These are phyloP conservation scores for Amphipoea lucens DNA, from an alignment of 2,888 invertebrate species.

Conservation along the genomic window DNA sequence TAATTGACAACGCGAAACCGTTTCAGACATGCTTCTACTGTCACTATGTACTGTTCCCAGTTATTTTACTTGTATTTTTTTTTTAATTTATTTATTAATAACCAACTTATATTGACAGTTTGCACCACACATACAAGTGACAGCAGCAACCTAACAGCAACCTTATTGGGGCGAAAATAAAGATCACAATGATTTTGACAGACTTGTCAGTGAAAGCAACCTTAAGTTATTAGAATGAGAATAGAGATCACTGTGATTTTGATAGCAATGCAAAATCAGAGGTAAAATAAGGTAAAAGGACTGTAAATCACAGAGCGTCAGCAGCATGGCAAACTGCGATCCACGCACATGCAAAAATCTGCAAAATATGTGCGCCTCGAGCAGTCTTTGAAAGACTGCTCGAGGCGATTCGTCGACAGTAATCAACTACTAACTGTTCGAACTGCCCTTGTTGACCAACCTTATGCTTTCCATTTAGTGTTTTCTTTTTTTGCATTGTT, in stretches of 20 bases:
- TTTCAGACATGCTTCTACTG: background rate
- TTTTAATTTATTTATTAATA: too few relatives aligned
- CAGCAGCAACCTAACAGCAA: background rate
- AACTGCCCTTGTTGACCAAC: background rate
- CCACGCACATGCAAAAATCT: background rate
- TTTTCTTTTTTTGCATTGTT: slow-evolving; percentile 16
- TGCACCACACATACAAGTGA: background rate
- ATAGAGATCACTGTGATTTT: too few relatives aligned
- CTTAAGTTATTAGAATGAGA: too few relatives aligned
- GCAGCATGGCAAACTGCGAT: background rate
- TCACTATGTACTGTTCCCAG: background rate
- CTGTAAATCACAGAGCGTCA: background rate
- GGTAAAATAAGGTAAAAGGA: background rate
- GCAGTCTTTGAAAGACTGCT: too few relatives aligned
- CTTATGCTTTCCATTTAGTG: background rate
- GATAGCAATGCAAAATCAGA: background rate
- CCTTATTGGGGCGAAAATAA: background rate
- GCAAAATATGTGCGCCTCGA: background rate
- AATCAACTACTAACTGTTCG: background rate
- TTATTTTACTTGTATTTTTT: too few relatives aligned
- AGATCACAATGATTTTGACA: background rate
- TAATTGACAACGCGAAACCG: background rate
- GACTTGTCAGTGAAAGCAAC: background rate
- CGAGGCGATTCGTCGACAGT: background rate
- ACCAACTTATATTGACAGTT: too few relatives aligned